These are phyloP conservation scores for Physocephala rufipes DNA, from an alignment of 2,888 invertebrate genomes.

Conservation along the genomic window DNA sequence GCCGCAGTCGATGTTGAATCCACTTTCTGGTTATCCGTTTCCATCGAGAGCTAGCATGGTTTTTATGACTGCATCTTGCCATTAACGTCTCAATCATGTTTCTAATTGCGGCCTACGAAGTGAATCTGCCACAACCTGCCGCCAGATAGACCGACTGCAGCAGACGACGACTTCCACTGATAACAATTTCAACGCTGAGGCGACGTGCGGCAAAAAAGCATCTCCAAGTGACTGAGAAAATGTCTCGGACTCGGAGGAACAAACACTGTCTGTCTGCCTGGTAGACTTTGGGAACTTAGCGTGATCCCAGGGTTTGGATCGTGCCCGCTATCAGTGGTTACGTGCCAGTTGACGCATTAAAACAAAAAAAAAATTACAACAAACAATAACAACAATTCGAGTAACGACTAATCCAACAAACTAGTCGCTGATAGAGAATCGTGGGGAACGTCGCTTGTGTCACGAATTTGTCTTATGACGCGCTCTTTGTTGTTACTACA, in stretches of 20 bases:
- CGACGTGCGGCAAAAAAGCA: background rate
- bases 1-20: too few species aligned
- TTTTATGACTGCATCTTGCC: background rate
- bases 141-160: slow-evolving; percentile 36
- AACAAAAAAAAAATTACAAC: slow-evolving; percentile 5
- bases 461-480: slow-evolving; percentile 37
- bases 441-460: slow-evolving; percentile 27
- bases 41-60: background rate
- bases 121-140: slow-evolving; percentile 19
- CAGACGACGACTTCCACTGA: slow-evolving; percentile 28
- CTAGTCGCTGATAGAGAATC: slow-evolving; percentile 2
- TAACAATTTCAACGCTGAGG: background rate
- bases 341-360: slow-evolving; percentile 34
- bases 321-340: slow-evolving; percentile 34
- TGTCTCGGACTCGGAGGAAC: background rate
- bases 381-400: slow-evolving; percentile 5
- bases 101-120: slow-evolving; percentile 39
- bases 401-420: slow-evolving; percentile 8
- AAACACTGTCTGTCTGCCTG: background rate
- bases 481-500: slow-evolving; percentile 26
- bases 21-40: background rate
- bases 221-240: background rate
- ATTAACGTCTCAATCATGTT: slow-evolving; percentile 33
- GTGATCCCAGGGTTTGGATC: slow-evolving; percentile 16
- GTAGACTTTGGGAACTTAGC: slow-evolving; percentile 20